Conservation (phyloP, 1,140 invertebrate genomes). For the Phymastichus coffea region DNA sequence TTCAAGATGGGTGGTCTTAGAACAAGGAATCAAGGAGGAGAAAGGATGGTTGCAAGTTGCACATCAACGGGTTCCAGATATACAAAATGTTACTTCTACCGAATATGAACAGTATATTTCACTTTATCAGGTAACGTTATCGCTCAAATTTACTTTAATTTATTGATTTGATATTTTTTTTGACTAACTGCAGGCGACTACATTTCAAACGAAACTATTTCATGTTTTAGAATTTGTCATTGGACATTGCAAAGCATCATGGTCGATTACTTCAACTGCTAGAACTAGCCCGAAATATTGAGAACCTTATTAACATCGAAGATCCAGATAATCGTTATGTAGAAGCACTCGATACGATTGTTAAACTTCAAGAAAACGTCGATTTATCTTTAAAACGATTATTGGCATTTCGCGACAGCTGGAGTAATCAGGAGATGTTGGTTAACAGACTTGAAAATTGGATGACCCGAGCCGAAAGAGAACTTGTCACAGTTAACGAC, state of each 20-base stretch:
- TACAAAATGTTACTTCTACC: conserved; percentile 73
- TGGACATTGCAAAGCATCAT: conserved; percentile 76
- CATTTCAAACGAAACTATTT: background rate
- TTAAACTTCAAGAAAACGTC: conserved; percentile 72
- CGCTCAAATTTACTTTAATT: too few species aligned
- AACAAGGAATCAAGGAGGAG: conserved; percentile 80
- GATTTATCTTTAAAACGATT: conserved; percentile 69
- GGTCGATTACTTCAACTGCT: conserved; percentile 72
- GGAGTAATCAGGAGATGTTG: conserved; percentile 70
- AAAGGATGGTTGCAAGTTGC: conserved; percentile 77
- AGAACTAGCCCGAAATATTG: conserved; percentile 70
- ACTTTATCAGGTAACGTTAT: conserved; percentile 65
- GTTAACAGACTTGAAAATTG: conserved; percentile 73
- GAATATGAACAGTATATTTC: conserved; percentile 84
- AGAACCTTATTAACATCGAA: conserved; percentile 70
- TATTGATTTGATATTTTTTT: background rate
- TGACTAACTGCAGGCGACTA: background rate
- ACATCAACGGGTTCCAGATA: conserved; percentile 75
- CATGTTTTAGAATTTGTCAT: conserved; percentile 64
- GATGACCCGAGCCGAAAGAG: conserved; percentile 70
- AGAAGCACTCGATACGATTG: conserved; percentile 67
- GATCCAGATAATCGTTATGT: conserved; percentile 71
- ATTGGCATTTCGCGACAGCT: conserved; percentile 73
- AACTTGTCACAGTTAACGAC: conserved; percentile 57
- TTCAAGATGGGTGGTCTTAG: conserved; percentile 76